phyloP scores from a whole-genome alignment of 2,797 vertebrate species.

The Craterocephalus amniculus region DNA sequence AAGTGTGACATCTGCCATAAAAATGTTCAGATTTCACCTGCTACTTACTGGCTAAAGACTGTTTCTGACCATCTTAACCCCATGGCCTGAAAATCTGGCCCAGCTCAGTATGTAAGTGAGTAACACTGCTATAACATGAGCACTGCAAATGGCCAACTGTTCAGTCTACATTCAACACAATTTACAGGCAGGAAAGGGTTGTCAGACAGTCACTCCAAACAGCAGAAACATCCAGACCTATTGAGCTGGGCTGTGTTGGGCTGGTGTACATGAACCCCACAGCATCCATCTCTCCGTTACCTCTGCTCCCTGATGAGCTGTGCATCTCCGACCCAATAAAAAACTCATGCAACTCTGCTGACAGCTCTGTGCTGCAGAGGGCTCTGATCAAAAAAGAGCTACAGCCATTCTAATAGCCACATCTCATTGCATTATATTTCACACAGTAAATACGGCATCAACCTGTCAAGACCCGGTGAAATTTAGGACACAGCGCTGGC shows the following conservation, averaged over 20 bases:
- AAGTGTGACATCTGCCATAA: too few species aligned
- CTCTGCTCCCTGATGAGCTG: conserved; percentile 58
- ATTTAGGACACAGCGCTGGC: conserved; percentile 71
- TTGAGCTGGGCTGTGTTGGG: conserved; percentile 32
- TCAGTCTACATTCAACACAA: conserved; percentile 1
- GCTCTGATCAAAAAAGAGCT: conserved; percentile 75
- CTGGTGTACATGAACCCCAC: conserved; percentile 37
- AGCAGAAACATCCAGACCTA: conserved; percentile 28
- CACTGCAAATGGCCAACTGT: not conserved
- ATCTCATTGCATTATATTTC: conserved; percentile 81
- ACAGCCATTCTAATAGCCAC: conserved; percentile 77
- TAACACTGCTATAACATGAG: not conserved
- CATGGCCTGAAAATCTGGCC: too few species aligned
- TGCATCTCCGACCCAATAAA: conserved; percentile 72
- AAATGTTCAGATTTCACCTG: too few species aligned
- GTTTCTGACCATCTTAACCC: too few species aligned
- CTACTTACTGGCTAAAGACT: too few species aligned
- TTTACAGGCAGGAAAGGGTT: conserved; percentile 7
- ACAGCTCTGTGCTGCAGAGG: conserved; percentile 73
- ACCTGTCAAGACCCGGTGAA: conserved; percentile 68
- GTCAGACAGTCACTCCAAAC: conserved; percentile 24
- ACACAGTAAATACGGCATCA: conserved; percentile 80
- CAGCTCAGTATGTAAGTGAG: too few species aligned
- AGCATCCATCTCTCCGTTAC: conserved; percentile 61
- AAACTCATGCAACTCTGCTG: conserved; percentile 55